These are phyloP conservation scores for Carposina sasakii DNA, from an alignment of 1,140 invertebrate species.

Conservation along the genomic window DNA sequence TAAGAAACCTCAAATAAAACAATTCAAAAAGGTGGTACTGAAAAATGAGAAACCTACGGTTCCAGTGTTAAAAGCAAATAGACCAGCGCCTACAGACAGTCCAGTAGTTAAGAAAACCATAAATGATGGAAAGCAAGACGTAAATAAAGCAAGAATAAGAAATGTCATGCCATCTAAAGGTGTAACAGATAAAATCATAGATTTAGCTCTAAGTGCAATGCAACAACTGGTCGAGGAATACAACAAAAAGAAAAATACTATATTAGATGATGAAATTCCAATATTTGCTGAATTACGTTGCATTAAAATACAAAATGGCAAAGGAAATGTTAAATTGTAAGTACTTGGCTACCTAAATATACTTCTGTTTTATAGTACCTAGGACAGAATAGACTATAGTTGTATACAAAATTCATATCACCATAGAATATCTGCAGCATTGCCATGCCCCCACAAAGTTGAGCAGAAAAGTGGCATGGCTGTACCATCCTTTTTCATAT, in stretches of 20 bases:
- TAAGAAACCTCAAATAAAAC: neutral
- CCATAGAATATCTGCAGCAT: neutral
- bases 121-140: neutral
- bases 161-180: slow-evolving; percentile 48
- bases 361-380: neutral
- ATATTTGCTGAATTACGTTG: slow-evolving; percentile 59
- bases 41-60: too few relatives aligned
- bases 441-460: neutral
- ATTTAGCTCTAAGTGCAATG: slow-evolving; percentile 41
- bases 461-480: neutral
- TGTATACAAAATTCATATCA: neutral
- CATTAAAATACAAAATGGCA: slow-evolving; percentile 54
- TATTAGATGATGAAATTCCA: slow-evolving; percentile 54
- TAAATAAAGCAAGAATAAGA: slow-evolving; percentile 29
- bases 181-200: slow-evolving; percentile 37
- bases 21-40: neutral
- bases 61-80: too few relatives aligned
- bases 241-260: slow-evolving; percentile 46
- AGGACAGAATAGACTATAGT: neutral
- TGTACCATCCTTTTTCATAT: neutral
- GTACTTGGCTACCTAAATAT: slow-evolving; percentile 20
- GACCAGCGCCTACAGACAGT: neutral
- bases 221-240: slow-evolving; percentile 34
- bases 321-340: slow-evolving; percentile 54
- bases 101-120: neutral